Evolutionary conservation across 2,888 invertebrate genomes (phyloP), one percentile per base, ranked within the genome.

Genomic region (Latrodectus hesperus): DNA sequence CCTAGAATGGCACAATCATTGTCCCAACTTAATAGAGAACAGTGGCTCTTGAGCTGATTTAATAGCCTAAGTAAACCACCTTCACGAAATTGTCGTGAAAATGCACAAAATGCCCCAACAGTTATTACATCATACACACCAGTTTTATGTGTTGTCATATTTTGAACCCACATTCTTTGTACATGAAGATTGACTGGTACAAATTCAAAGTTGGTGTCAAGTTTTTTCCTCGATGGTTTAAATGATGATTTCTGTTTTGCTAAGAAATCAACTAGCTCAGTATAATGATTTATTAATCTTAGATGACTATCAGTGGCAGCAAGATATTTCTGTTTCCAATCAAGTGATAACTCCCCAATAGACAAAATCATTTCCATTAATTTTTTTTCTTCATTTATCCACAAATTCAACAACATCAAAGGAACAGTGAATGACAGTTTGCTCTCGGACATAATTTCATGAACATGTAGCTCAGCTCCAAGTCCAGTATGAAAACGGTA

Each of bases 111-210:
- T 0, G 97, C 98, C 26, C 98, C 99, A 12, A 96, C 97, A 0
- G 98, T 98, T 51, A 97, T 93, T 77, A 96, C 94, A 92, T 98
- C 98, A 90, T 98, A 96, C 91, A 96, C 96, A 9, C 96, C 96
- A 53, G 95, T 90, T 85, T 91, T 90, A 52, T 91, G 90, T 9
- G 91, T 91, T 0, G 96, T 96, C 91, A 97, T 97, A 91, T 98
- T 98, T 91, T 97, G 96, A 0, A 96, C 97, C 95, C 97, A 97
- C 95, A 98, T 96, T 87, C 98, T 94, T 93, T 98, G 98, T 74
- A 98, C 93, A 92, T 99, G 98, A 83, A 99, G 94, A 93, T 99
- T 99, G 17, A 97, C 94, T 0, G 98, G 98, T 17, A 96, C 96
- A 93, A 98, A 98, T 92, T 98, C 98, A 76, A 98, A 93, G 11